Evolutionary conservation across 2,113 vertebrate genomes (phyloP), one percentile per base, ranked within the genome.

Genomic region (Plectropomus leopardus): DNA sequence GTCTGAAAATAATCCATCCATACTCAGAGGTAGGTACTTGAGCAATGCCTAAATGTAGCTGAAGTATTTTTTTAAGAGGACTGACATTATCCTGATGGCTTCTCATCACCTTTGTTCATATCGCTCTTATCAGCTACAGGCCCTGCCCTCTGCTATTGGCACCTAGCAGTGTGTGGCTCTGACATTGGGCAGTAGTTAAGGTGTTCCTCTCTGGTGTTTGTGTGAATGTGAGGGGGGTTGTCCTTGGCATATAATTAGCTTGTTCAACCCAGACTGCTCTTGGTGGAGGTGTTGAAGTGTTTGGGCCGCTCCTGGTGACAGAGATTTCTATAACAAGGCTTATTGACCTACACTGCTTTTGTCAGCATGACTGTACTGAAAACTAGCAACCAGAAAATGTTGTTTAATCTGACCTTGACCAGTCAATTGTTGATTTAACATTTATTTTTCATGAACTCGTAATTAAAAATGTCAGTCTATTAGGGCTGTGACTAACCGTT

Each of bases 161-260:
- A 83, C 78, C 84, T 59, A 50, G 55, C 66, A 69, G 80, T 72
- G 80, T 76, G 69, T 93, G 90, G 86, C 21, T 63, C 90, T 94
- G 86, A 90, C 70, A 57, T 92, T 94, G 94, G 59, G 17, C 92
- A 40, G 72, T 84, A 81, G 83, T 92, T 94, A 89, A 89, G 83
- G 81, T 93, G 86, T 81, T 6, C 76, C 89, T 89, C 72, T 66
- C 60, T 86, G 83, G 9, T 77, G 64, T 53, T 51, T 81, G 60
- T 45, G 50, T 17, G 53, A 47, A 58, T 73, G 70, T 23, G 72
- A 48, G 66, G 68, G 69, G 65, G 72, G 76, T 94, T 96, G 94
- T 88, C 95, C 95, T 96, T 96, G 94, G 90, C 88, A 91, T 93
- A 76, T 92, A 94, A 94, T 94, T 91, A 95, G 90, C 87, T 90